Conservation (phyloP, 2,888 invertebrate species). For the Drosophila bunnanda region DNA sequence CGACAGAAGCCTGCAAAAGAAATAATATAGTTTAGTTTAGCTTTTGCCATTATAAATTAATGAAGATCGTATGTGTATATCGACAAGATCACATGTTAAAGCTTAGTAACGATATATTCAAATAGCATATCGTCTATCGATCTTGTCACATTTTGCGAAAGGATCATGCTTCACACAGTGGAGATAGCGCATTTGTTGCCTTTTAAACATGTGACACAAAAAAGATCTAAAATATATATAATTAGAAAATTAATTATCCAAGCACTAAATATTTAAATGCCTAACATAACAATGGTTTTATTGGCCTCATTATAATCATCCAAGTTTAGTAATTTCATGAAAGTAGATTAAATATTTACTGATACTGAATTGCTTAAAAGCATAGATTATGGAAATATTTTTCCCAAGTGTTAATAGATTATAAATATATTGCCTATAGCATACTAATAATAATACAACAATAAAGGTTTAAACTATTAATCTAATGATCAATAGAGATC, state of each 20-base stretch:
- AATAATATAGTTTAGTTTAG: not conserved
- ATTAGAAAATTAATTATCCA: not conserved
- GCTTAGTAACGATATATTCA: not conserved
- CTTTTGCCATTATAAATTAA: not conserved
- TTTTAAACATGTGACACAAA: not conserved
- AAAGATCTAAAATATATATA: not conserved
- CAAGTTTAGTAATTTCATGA: not conserved
- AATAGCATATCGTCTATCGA: not conserved
- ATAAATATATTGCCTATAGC: not conserved
- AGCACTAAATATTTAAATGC: too few relatives aligned
- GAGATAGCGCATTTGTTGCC: not conserved
- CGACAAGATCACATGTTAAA: not conserved
- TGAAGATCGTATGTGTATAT: not conserved
- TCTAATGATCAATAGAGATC: too few relatives aligned
- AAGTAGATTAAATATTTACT: not conserved
- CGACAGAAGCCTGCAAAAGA: constrained; percentile 91
- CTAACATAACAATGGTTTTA: not conserved
- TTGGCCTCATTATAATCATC: not conserved
- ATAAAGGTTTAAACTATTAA: too few relatives aligned
- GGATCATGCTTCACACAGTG: not conserved
- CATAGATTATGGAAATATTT: too few relatives aligned
- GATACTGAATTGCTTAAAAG: not conserved
- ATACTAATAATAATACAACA: too few relatives aligned
- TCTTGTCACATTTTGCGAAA: not conserved
- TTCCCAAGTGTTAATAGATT: not conserved